Conservation (phyloP, 2,113 vertebrate species). For the Struthio camelus region DNA sequence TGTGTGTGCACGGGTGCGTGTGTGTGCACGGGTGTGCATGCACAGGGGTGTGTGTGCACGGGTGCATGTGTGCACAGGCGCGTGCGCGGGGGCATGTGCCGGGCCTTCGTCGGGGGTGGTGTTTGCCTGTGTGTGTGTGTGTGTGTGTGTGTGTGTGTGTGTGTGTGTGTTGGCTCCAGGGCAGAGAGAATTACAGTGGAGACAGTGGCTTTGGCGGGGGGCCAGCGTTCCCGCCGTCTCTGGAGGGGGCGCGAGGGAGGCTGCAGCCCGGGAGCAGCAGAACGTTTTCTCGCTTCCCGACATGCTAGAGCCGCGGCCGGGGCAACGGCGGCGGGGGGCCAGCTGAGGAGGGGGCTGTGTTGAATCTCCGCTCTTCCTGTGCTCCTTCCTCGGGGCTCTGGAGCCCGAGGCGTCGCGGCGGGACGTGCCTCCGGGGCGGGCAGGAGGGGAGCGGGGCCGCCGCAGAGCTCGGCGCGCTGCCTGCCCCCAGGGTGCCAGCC, state of each 20-base stretch:
- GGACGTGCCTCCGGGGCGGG: too few relatives aligned
- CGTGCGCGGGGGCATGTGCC: not conserved
- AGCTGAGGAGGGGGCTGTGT: not conserved
- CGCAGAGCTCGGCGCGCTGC: too few relatives aligned
- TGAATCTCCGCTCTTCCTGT: not conserved
- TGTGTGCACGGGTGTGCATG: not conserved
- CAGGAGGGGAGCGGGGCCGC: too few relatives aligned
- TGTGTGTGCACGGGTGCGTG: not conserved
- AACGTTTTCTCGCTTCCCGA: slow-evolving; percentile 19
- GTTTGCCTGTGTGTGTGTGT: not conserved
- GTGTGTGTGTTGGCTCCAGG: slow-evolving; percentile 69
- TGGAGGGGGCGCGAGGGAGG: slow-evolving; percentile 65
- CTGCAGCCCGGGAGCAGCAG: not conserved
- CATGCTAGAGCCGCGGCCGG: not conserved
- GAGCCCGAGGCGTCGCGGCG: too few relatives aligned
- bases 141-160: not conserved
- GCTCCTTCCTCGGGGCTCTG: not conserved
- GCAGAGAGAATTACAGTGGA: slow-evolving; percentile 77
- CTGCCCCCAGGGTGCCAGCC: too few relatives aligned
- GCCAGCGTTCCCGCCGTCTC: slow-evolving; percentile 77
- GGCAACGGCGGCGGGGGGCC: not conserved
- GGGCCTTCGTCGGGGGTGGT: not conserved
- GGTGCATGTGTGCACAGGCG: too few relatives aligned
- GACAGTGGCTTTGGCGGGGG: slow-evolving; percentile 83
- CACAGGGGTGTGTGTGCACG: not conserved